These are phyloP conservation scores for Eulemur rufifrons DNA, from an alignment of 2,113 vertebrate genomes.

Conservation along the genomic window DNA sequence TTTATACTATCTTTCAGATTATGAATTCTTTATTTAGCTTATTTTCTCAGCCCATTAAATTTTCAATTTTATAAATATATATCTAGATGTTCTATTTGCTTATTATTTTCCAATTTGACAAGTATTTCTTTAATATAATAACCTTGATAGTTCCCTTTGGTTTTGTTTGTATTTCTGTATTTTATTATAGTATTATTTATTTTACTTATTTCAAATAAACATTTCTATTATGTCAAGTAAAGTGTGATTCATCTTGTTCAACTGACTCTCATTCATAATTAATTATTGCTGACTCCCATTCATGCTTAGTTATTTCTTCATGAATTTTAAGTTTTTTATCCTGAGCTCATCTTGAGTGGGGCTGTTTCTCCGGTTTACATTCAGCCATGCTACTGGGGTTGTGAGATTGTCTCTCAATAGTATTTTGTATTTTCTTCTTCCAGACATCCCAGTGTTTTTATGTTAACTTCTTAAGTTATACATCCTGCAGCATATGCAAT, in stretches of 20 bases:
- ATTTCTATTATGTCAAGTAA: not conserved
- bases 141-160: not conserved
- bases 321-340: not conserved
- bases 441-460: not conserved
- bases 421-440: not conserved
- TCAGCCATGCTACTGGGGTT: not conserved
- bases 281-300: not conserved
- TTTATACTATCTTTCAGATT: not conserved
- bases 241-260: not conserved
- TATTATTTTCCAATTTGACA: not conserved
- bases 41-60: not conserved
- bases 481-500: not conserved
- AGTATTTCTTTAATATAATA: not conserved
- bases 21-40: not conserved
- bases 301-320: not conserved
- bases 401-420: not conserved
- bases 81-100: rapidly evolving
- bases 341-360: not conserved
- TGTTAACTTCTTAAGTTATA: not conserved
- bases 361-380: not conserved
- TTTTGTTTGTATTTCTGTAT: not conserved
- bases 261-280: not conserved
- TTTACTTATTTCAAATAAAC: not conserved
- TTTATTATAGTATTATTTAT: not conserved
- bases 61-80: not conserved